Percentiles rank a stretch among this genome's conserved stretches.
Conservation (phyloP, 2,797 vertebrate genomes). For the Arctocebus calabarensis region DNA sequence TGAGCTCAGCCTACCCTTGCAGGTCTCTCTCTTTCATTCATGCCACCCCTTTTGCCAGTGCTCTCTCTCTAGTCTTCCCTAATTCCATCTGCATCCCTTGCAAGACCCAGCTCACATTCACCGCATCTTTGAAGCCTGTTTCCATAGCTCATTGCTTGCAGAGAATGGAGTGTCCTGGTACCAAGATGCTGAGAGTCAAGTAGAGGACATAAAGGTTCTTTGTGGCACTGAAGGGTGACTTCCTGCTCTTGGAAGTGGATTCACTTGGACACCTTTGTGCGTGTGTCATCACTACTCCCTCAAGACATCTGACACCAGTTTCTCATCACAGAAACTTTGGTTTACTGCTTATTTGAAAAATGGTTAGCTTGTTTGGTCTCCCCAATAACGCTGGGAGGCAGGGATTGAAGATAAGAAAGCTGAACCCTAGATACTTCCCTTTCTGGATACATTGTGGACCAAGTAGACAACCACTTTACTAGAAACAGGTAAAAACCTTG, state of each 20-base stretch:
- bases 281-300: background rate
- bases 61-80: background rate
- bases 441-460: background rate
- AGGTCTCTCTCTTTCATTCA: background rate
- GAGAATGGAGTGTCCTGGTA: fast-evolving
- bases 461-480: background rate
- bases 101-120: no score
- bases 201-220: background rate
- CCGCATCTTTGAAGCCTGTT: background rate
- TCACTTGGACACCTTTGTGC: background rate
- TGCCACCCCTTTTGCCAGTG: background rate
- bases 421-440: background rate
- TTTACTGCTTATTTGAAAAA: background rate
- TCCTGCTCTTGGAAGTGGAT: background rate
- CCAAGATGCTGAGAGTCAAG: no score
- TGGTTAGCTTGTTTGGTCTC: background rate
- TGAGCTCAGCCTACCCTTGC: no score
- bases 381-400: background rate
- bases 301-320: background rate
- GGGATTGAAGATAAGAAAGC: background rate
- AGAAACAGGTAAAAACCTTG: background rate
- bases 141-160: fast-evolving
- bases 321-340: background rate
- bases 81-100: background rate
- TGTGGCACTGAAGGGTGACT: no score